Conservation (phyloP, 2,113 vertebrate species). For the Leptobrachium ailaonicum region DNA sequence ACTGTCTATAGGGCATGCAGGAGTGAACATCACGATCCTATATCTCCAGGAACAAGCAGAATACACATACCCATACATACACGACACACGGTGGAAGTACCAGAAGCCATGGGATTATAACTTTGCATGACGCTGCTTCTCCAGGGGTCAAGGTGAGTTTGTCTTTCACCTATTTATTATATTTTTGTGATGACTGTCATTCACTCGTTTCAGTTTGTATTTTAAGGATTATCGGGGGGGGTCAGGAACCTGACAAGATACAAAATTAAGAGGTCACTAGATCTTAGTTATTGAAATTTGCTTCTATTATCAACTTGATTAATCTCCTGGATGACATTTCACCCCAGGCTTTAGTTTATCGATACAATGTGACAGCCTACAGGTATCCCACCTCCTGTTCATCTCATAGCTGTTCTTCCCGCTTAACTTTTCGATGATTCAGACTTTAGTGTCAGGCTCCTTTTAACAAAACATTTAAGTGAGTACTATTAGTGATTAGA, state of each 20-base stretch:
- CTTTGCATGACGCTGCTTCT: constrained; percentile 1
- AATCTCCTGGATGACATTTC: too few relatives aligned
- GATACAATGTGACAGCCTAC: too few relatives aligned
- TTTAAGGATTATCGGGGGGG: too few relatives aligned
- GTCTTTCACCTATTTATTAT: background rate
- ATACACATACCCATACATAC: constrained; percentile 13
- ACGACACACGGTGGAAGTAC: constrained; percentile 3
- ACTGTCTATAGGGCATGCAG: constrained; percentile 40
- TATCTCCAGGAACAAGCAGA: constrained; percentile 27
- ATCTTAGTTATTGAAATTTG: too few relatives aligned
- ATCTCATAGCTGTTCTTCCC: background rate
- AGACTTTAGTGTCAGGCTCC: too few relatives aligned
- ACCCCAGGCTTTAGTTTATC: too few relatives aligned
- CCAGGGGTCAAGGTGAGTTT: constrained; percentile 25
- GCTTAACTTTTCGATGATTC: too few relatives aligned
- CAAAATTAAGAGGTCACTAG: too few relatives aligned
- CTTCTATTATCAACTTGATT: too few relatives aligned
- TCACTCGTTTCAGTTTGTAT: background rate
- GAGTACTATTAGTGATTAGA: too few relatives aligned
- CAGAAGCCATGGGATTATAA: constrained; percentile 28
- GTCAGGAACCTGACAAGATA: too few relatives aligned
- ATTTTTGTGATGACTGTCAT: background rate
- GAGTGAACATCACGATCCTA: constrained; percentile 30
- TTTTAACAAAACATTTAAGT: too few relatives aligned
- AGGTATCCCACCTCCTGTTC: background rate